These are phyloP conservation scores for Drosophila tsacasi DNA, from an alignment of 1,140 invertebrate genomes.

Conservation along the genomic window DNA sequence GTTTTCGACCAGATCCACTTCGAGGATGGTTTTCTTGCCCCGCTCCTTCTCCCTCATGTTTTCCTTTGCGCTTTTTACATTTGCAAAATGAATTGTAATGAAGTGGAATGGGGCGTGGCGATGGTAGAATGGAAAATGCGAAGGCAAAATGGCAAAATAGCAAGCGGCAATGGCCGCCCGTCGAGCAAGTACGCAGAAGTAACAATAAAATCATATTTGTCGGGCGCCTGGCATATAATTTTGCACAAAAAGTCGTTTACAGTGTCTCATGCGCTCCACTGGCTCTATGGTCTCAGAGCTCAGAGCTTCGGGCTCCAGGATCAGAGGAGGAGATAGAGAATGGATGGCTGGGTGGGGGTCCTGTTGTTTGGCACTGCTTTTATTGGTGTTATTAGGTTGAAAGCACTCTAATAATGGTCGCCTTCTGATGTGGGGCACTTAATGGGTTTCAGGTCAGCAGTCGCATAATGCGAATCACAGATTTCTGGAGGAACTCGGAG, in stretches of 20 bases:
- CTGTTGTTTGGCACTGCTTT: constrained; percentile 71
- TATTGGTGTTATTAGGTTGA: constrained; percentile 83
- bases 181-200: constrained; percentile 44
- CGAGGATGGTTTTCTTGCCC: constrained; percentile 20
- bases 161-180: constrained; percentile 60
- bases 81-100: constrained; percentile 83
- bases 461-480: constrained; percentile 76
- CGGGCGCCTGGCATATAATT: constrained; percentile 76
- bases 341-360: constrained; percentile 7
- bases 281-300: neutral
- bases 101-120: constrained; percentile 65
- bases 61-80: constrained; percentile 71
- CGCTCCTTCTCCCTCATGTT: constrained; percentile 20
- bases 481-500: constrained; percentile 52
- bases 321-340: constrained; percentile 7
- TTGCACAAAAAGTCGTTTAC: constrained; percentile 69
- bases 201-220: constrained; percentile 83
- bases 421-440: constrained; percentile 68
- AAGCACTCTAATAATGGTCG: constrained; percentile 73
- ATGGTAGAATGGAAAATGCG: constrained; percentile 4
- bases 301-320: neutral
- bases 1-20: constrained; percentile 36
- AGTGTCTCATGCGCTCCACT: constrained; percentile 59
- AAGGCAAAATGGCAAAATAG: constrained; percentile 7
- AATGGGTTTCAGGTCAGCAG: constrained; percentile 80